Evolutionary conservation across 1,140 invertebrate genomes (phyloP), one percentile per base, ranked within the genome.

Genomic region (Bactericera cockerelli): DNA sequence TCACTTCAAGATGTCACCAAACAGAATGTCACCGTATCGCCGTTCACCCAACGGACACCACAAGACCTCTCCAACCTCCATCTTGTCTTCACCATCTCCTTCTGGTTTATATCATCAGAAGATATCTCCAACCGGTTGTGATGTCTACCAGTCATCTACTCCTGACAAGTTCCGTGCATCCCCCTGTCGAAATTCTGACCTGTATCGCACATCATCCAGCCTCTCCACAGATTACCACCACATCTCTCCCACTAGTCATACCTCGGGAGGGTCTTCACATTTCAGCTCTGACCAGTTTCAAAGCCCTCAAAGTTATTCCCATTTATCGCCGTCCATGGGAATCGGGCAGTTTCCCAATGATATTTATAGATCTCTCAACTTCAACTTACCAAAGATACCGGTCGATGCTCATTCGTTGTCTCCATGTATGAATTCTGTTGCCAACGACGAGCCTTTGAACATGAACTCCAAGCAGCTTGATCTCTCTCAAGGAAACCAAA

Each of bases 351-450:
- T n/a, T n/a, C 42, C 42, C 8, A 4, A 49, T 49, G 42, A 49
- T n/a, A 16, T 16, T 16, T 49, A 49, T 49, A 49, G 42, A 49
- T 49, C 42, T 49, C 42, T 49, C 22, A 49, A 49, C 22, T 49
- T 49, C 42, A 49, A 49, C n/a, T n/a, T 22, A 49, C 28, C 28
- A 31, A 31, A 31, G 28, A 31, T 13, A 13, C 28, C 4, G 4
- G 13, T 4, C 28, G 28, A 31, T 31, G 4, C 28, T 31, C 28
- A 31, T 6, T 13, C 4, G 4, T 4, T 31, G 28, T 31, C 28
- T 6, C 28, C 28, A 31, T n/a, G n/a, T n/a, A 31, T 4, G 28
- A 31, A 4, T 31, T 31, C 13, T 4, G 13, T 13, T 13, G 13
- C 4, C 28, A 31, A 13, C 19, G n/a, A 49, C n/a, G n/a, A 49